Percentiles rank a stretch among this genome's conserved stretches.
These are phyloP conservation scores for Anguilla megastoma DNA, from an alignment of 2,797 vertebrate genomes.

Conservation along the genomic window DNA sequence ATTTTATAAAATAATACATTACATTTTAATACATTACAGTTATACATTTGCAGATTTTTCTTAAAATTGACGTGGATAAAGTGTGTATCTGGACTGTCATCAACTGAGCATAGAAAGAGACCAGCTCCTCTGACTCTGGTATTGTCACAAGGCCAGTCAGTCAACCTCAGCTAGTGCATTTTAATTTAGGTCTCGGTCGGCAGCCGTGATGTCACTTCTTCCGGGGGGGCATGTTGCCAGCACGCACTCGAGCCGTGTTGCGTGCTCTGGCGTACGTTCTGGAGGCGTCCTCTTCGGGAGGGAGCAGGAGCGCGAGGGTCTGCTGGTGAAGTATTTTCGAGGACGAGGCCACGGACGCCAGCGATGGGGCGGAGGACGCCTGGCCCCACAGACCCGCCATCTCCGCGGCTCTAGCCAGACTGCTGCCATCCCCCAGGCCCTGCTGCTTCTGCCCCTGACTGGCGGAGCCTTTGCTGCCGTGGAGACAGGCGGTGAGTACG, in stretches of 20 bases:
- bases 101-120: background rate
- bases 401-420: background rate
- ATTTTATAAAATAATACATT: background rate
- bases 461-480: background rate
- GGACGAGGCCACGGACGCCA: slow-evolving; percentile 18
- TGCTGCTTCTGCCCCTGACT: background rate
- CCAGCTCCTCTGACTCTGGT: background rate
- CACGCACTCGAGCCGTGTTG: slow-evolving; percentile 34
- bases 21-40: too few relatives aligned
- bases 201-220: slow-evolving; percentile 52
- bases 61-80: background rate
- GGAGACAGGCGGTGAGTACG: background rate
- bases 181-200: slow-evolving; percentile 5
- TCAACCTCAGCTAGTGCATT: background rate
- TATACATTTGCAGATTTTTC: background rate
- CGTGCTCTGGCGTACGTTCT: slow-evolving; percentile 39
- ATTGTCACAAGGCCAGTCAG: background rate
- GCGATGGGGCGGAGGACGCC: background rate
- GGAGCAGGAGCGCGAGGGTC: slow-evolving; percentile 53
- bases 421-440: background rate
- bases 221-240: slow-evolving; percentile 41
- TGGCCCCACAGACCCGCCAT: background rate
- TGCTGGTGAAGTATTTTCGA: slow-evolving; percentile 55
- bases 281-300: slow-evolving; percentile 31
- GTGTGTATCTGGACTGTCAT: background rate